Conservation (phyloP, 37 sponge, comb jelly and placozoan species). For the Chondrilla cf. caribensis region DNA sequence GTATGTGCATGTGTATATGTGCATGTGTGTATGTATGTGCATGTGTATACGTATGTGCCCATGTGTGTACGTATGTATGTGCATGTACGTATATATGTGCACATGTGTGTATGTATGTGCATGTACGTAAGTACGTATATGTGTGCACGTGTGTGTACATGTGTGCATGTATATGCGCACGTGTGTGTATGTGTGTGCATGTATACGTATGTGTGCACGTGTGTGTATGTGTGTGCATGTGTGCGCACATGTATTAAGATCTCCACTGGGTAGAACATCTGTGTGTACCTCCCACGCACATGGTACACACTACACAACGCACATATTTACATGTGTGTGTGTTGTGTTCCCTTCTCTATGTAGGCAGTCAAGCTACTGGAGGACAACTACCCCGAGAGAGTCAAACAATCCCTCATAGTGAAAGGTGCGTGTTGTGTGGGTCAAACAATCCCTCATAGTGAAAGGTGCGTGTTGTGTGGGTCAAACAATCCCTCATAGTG, state of each 20-base stretch:
- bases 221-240: neutral
- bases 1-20: neutral
- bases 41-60: neutral
- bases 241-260: neutral
- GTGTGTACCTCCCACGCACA: neutral
- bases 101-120: neutral
- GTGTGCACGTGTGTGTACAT: neutral
- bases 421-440: conserved; percentile 37
- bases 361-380: conserved; percentile 49
- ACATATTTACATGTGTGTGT: neutral
- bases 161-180: neutral
- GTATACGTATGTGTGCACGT: neutral
- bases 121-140: neutral
- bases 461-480: neutral
- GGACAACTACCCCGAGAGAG: conserved; percentile 53
- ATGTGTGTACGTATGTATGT: conserved; percentile 26
- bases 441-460: too few species aligned
- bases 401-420: conserved; percentile 31
- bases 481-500: conserved; percentile 29
- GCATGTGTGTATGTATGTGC: neutral
- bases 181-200: neutral
- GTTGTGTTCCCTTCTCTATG: neutral
- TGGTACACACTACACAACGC: too few species aligned
- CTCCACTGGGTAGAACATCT: neutral
- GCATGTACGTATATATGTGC: neutral